Evolutionary conservation across 2,888 invertebrate genomes (phyloP), one percentile per base, ranked within the genome.

Genomic region (Scrobipalpa costella): DNA sequence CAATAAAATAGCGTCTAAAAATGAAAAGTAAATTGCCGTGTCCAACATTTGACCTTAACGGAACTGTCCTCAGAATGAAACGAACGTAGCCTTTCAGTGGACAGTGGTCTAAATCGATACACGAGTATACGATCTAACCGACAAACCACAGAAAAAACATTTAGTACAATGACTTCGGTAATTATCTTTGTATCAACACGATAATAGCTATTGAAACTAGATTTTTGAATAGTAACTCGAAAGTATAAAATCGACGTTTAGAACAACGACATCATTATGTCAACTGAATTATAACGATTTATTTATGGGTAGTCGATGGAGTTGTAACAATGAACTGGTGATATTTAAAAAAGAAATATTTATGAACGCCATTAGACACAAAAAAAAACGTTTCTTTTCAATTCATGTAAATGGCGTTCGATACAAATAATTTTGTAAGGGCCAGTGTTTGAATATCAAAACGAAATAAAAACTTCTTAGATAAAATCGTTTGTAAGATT

Each of bases 91-190:
- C 50, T 50, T 21, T 50, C 50, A 50, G 50, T 6, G 17, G 49
- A 49, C 49, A 49, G 49, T 11, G 21, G 17, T 15, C 44, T 9
- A 21, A 50, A 50, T 50, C 50, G 21, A 50, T 50, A 50, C 19
- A 50, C 50, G 50, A 50, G 19, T 15, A 11, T 21, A 17, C 50
- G 21, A 50, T 21, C 17, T 21, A 17, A 21, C 19, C 50, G 7
- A 21, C 50, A 50, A 21, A 1, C 11, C 50, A 50, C 21, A 21
- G 9, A 40, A 50, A 50, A 19, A 19, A 21, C 50, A 50, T 50
- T 50, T 50, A 50, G 21, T 50, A 50, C 19, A 50, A 50, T 50
- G 50, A 21, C 21, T 50, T 50, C 8, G 11, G 50, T 50, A 50
- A 50, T 50, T 9, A 21, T 11, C 2, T 50, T 50, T 6, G 17